Evolutionary conservation across 2,888 invertebrate genomes (phyloP).

Genomic region (Macrophya alboannulata): DNA sequence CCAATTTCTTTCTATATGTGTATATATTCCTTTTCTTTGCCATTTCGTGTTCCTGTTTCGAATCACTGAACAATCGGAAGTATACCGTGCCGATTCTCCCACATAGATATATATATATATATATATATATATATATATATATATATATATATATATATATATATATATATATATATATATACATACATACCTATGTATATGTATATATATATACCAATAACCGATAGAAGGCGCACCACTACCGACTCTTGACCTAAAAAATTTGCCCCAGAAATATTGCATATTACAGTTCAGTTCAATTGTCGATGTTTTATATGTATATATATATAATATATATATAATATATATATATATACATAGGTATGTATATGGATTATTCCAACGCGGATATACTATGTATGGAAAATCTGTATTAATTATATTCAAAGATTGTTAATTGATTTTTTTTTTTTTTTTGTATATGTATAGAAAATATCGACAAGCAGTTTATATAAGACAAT

Average conservation of each 20-base stretch:
- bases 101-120: not conserved
- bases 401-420: no score
- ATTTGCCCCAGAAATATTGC: slow-evolving; percentile 11
- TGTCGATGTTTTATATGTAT: not conserved
- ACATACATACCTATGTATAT: not conserved
- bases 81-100: not conserved
- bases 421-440: no score
- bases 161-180: not conserved
- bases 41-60: not conserved
- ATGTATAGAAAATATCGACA: no score
- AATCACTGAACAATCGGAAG: not conserved
- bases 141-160: not conserved
- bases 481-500: no score
- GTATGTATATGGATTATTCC: not conserved
- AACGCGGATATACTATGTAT: no score
- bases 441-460: no score
- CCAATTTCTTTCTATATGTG: not conserved
- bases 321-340: no score
- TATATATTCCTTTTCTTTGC: not conserved
- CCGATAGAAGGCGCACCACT: not conserved
- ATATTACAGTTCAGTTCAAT: not conserved
- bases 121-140: not conserved
- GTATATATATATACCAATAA: not conserved
- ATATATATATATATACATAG: not conserved
- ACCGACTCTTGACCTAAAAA: slow-evolving; percentile 6